Percentiles rank a stretch among this genome's conserved stretches.
These are phyloP conservation scores for Aplysia californica DNA, from an alignment of 1,140 invertebrate genomes.

Conservation along the genomic window DNA sequence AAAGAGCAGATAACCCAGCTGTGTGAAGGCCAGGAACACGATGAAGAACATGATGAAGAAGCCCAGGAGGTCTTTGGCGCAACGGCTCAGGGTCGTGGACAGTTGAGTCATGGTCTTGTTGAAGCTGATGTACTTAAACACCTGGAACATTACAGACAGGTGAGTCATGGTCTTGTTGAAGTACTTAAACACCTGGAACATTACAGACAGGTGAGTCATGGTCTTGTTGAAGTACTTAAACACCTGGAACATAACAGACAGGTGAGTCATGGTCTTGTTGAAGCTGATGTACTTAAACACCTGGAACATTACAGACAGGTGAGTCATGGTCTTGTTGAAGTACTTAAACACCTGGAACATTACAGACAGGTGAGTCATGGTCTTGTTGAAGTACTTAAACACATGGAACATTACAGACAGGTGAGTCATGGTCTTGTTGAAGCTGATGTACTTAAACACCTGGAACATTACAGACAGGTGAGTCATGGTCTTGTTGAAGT, in stretches of 20 bases:
- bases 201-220: too few species aligned
- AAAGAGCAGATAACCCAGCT: conserved; percentile 68
- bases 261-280: conserved; percentile 83
- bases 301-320: conserved; percentile 49
- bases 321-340: too few species aligned
- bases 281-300: conserved; percentile 78
- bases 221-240: neutral
- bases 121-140: conserved; percentile 79
- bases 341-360: too few species aligned
- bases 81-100: conserved; percentile 76
- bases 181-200: too few species aligned
- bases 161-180: too few species aligned
- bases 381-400: too few species aligned
- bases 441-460: too few species aligned
- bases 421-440: too few species aligned
- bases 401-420: too few species aligned
- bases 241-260: conserved; percentile 68
- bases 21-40: conserved; percentile 83
- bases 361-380: too few species aligned
- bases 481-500: too few species aligned
- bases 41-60: conserved; percentile 87
- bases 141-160: conserved; percentile 60
- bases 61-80: conserved; percentile 80
- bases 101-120: conserved; percentile 85
- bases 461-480: too few species aligned